Evolutionary conservation across 2,888 invertebrate genomes (phyloP).

Genomic region (Acanthosepion esculentum): DNA sequence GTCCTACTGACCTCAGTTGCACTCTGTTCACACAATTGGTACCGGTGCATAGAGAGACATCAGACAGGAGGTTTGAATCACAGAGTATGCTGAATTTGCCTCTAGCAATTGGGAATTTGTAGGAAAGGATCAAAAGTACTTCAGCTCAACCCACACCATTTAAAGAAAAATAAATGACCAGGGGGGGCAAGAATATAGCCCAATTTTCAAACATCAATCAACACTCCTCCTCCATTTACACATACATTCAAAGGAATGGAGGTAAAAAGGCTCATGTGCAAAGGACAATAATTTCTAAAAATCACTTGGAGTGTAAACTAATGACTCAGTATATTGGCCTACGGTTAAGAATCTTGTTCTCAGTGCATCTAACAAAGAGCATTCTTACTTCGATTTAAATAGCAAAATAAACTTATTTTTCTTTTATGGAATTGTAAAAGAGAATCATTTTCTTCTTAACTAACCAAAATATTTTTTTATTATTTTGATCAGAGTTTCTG

Average conservation of each 20-base stretch:
- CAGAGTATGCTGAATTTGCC: not conserved
- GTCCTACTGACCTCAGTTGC: not conserved
- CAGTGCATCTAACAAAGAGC: not conserved
- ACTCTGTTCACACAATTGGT: not conserved
- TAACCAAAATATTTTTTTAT: not conserved
- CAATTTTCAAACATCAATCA: constrained; percentile 12
- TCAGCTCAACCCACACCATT: not conserved
- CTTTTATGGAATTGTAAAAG: not conserved
- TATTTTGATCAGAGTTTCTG: not conserved
- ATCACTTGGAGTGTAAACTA: not conserved
- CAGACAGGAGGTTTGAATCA: not conserved
- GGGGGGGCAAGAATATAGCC: not conserved
- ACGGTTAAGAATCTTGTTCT: not conserved
- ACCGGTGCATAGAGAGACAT: not conserved
- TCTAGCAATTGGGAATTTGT: not conserved
- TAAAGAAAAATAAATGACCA: not conserved
- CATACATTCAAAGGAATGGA: not conserved
- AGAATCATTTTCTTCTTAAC: not conserved
- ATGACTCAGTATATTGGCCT: not conserved
- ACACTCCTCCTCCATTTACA: not conserved
- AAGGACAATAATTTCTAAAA: not conserved
- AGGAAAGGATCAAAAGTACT: not conserved
- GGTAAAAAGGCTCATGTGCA: not conserved
- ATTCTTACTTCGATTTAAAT: not conserved
- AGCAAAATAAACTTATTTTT: not conserved